Percentiles rank a stretch among this genome's conserved stretches.
Conservation (phyloP, 2,888 invertebrate genomes). For the Strigamia maritima region DNA sequence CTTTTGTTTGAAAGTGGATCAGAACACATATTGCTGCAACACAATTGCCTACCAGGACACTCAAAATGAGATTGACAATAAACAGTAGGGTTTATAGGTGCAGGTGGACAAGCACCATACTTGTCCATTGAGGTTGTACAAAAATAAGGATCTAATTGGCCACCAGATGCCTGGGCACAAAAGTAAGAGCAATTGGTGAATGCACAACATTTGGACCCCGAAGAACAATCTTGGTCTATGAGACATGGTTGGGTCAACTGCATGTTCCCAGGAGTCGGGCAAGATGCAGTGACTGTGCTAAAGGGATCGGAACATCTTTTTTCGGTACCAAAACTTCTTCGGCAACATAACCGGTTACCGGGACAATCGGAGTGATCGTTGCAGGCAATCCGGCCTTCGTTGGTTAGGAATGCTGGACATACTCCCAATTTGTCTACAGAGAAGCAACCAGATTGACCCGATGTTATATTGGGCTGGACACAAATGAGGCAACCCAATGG, state of each 20-base stretch:
- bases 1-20: not conserved
- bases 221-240: not conserved
- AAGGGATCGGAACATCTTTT: not conserved
- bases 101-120: not conserved
- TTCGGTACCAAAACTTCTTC: not conserved
- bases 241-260: not conserved
- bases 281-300: not conserved
- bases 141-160: not conserved
- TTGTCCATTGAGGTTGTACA: not conserved
- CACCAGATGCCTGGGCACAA: not conserved
- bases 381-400: not conserved
- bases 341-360: not conserved
- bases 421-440: not conserved
- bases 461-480: not conserved
- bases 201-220: not conserved
- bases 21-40: not conserved
- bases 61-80: not conserved
- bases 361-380: not conserved
- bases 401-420: not conserved
- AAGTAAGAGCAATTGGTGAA: not conserved
- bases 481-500: not conserved
- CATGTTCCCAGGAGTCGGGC: not conserved
- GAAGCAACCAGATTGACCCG: not conserved
- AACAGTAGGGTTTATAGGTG: not conserved
- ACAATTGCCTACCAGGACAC: not conserved